Base-by-base conservation (phyloP, 1,140 invertebrate genomes). In the Brachionus asplanchnoidis region DNA sequence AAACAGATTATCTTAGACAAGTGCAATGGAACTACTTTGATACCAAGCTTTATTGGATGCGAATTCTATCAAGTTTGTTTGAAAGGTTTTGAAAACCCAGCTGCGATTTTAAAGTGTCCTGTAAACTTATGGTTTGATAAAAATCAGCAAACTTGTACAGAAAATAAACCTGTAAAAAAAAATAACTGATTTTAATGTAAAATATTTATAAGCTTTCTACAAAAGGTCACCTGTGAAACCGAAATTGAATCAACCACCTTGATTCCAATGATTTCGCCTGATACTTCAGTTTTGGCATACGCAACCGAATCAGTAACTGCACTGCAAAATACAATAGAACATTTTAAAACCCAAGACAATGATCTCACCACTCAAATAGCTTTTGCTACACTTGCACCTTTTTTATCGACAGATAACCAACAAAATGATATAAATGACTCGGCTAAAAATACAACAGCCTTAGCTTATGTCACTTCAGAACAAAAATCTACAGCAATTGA, bases 31-130 rank as follows among this genome's bases (percentile, higher is more conserved):
- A 50, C 42, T 9, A 26, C 5, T 20, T 77, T 77, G 20, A 50
- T 50, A 9, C n/a, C n/a, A 50, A 50, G 44, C 46, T 23, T 28
- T 26, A 17, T 23, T 77, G 44, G 44, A 50, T 77, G 73, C 20
- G 44, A 50, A 50, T 50, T 46, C 28, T 77, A 50, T 7, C 73
- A 77, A 77, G 73, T 77, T 77, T 77, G 73, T 50, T 26, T 77
- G 3, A 77, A 77, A 14, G 73, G 73, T 5, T 77, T 77, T 50
- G 17, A 20, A 23, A 28, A 77, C 14, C 73, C 73, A 50, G 8
- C 46, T 26, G 73, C 73, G 5, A 77, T 46, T 50, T 26, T 77
- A 50, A 77, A 77, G 23, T 77, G 73, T 50, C 73, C 73, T 4
- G 42, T 32, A 4, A 23, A 46, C 26, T 77, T 46, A 50, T 77